Percentiles rank a stretch among this genome's conserved stretches.
These are phyloP conservation scores for Nothobranchius furzeri DNA, from an alignment of 2,113 vertebrate genomes.

Conservation along the genomic window DNA sequence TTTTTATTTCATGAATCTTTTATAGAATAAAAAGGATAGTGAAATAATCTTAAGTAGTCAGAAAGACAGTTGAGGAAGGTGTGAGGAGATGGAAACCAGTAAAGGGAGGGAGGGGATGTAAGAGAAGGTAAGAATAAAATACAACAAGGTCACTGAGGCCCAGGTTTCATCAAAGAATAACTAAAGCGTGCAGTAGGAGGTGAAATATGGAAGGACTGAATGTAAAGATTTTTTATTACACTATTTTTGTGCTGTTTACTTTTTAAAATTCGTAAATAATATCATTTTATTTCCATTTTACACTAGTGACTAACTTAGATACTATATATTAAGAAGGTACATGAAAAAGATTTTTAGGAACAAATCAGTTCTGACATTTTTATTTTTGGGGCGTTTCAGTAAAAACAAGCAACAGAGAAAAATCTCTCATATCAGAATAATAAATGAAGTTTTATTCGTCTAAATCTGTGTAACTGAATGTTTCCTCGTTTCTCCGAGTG, in stretches of 20 bases:
- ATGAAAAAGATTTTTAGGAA: too few species aligned
- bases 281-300: too few species aligned
- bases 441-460: too few species aligned
- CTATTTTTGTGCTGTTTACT: neutral
- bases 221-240: neutral
- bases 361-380: too few species aligned
- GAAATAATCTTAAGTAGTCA: neutral
- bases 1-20: neutral
- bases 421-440: too few species aligned
- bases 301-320: too few species aligned
- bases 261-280: neutral
- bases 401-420: too few species aligned
- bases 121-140: neutral
- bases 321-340: too few species aligned
- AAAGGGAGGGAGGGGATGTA: neutral
- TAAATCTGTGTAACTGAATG: neutral
- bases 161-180: too few species aligned
- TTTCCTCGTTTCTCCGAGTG: constrained; percentile 1
- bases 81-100: neutral
- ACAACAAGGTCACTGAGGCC: neutral
- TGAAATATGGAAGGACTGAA: neutral
- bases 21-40: neutral
- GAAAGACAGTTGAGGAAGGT: neutral
- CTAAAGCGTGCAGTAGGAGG: neutral
- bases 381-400: too few species aligned